Conservation (phyloP, 1,140 invertebrate species). For the Pseudomyrmex cubaensis region DNA sequence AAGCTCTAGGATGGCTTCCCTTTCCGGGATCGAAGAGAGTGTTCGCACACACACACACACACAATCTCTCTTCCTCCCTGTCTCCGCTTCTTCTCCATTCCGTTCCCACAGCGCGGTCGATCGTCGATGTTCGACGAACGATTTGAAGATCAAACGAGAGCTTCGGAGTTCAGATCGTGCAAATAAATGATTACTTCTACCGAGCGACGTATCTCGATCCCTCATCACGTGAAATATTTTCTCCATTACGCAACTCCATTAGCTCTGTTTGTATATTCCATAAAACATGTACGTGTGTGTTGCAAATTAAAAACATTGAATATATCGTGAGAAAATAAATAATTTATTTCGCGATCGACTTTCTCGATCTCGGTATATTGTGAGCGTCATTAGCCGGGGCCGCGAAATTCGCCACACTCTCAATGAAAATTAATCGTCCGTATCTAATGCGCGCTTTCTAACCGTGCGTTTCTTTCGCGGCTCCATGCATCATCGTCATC, state of each 20-base stretch:
- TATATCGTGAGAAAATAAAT: background rate
- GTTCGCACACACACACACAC: conserved; percentile 28
- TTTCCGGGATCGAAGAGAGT: conserved; percentile 70
- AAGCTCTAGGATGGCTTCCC: conserved; percentile 65
- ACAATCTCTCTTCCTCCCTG: background rate
- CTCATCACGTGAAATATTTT: conserved; percentile 20
- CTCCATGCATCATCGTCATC: conserved; percentile 48
- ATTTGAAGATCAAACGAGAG: conserved; percentile 10
- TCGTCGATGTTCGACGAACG: conserved; percentile 25
- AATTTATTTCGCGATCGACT: conserved; percentile 1
- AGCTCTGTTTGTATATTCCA: background rate
- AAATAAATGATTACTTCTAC: conserved; percentile 31
- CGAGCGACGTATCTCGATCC: conserved; percentile 19
- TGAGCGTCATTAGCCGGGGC: background rate
- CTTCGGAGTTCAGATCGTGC: conserved; percentile 2
- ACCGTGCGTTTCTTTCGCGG: conserved; percentile 43
- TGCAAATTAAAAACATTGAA: background rate
- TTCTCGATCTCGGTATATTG: background rate
- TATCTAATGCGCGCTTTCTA: conserved; percentile 36
- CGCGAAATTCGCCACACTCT: background rate
- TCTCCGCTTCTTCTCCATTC: conserved; percentile 22
- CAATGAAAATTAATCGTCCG: conserved; percentile 52
- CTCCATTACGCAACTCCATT: background rate
- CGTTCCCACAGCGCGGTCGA: conserved; percentile 45
- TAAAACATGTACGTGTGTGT: too few relatives aligned